Percentiles rank a stretch among this genome's conserved stretches.
These are phyloP conservation scores for Chionodraco myersi DNA, from an alignment of 2,113 vertebrate species.

Conservation along the genomic window DNA sequence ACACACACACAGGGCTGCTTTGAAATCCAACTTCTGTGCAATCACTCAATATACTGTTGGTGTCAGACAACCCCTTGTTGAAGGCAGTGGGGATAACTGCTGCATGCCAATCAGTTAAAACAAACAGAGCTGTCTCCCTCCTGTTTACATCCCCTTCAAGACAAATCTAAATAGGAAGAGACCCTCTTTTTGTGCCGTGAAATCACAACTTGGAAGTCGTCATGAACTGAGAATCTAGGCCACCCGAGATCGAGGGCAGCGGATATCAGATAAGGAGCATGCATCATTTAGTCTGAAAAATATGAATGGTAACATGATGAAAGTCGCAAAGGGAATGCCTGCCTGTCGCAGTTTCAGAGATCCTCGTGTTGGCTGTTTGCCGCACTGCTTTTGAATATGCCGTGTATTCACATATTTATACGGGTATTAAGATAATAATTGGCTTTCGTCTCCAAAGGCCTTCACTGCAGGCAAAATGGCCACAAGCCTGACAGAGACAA, in stretches of 20 bases:
- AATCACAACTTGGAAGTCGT: constrained; percentile 32
- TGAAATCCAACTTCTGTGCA: constrained; percentile 49
- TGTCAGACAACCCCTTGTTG: constrained; percentile 50
- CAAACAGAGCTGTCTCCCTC: constrained; percentile 28
- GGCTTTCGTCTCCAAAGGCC: constrained; percentile 45
- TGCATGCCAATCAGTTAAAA: constrained; percentile 60
- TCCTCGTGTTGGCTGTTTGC: constrained; percentile 21
- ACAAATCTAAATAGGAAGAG: constrained; percentile 13
- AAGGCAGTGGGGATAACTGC: constrained; percentile 51
- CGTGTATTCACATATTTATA: constrained; percentile 27
- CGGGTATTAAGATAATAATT: constrained; percentile 57
- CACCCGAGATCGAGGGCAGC: constrained; percentile 43
- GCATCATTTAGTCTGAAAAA: constrained; percentile 30
- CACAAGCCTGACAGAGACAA: constrained; percentile 46
- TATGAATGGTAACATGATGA: constrained; percentile 29
- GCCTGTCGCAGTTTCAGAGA: constrained; percentile 4
- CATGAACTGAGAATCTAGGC: constrained; percentile 54
- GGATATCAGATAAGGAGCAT: constrained; percentile 47
- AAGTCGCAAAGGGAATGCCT: constrained; percentile 5
- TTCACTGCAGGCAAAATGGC: constrained; percentile 44
- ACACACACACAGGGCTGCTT: constrained; percentile 29
- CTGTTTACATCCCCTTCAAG: constrained; percentile 19
- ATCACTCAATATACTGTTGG: constrained; percentile 43
- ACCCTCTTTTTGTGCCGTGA: constrained; percentile 18
- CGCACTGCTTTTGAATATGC: constrained; percentile 7